Evolutionary conservation across 2,797 vertebrate genomes (phyloP).

Genomic region (Sorex maritimensis): DNA sequence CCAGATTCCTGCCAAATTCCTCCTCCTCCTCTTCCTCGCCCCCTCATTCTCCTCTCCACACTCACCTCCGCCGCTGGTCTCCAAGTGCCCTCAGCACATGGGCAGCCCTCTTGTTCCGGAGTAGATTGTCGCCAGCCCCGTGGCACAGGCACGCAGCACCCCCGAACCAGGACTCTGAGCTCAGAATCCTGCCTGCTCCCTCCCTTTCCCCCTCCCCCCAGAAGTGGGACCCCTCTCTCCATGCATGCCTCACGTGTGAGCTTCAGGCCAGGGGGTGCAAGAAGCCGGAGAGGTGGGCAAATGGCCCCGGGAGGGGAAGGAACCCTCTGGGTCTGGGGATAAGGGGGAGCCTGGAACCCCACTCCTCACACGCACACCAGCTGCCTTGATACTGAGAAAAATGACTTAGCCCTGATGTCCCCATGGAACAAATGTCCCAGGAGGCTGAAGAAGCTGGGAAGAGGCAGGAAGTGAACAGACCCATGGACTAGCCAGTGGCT

Average conservation of each 20-base stretch:
- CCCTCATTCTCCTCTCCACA: slow-evolving; percentile 60
- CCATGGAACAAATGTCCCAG: not conserved
- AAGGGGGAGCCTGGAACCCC: not conserved
- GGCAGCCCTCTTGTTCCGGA: slow-evolving; percentile 22
- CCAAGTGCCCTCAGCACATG: slow-evolving; percentile 10
- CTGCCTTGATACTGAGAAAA: not conserved
- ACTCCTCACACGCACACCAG: not conserved
- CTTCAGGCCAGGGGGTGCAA: not conserved
- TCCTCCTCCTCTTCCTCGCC: slow-evolving; percentile 68
- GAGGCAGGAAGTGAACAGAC: not conserved
- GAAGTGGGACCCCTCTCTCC: not conserved
- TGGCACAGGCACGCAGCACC: slow-evolving; percentile 15
- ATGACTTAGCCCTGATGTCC: not conserved
- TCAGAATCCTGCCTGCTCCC: not conserved
- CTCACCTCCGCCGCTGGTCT: slow-evolving; percentile 43
- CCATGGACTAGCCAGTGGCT: too few relatives aligned
- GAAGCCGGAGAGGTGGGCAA: not conserved
- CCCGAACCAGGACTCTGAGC: not conserved
- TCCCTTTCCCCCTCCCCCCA: not conserved
- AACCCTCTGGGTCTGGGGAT: not conserved
- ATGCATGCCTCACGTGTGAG: fast-evolving
- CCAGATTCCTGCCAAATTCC: slow-evolving; percentile 61
- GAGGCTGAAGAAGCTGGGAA: not conserved
- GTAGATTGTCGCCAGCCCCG: not conserved
- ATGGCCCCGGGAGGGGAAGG: too few relatives aligned